These are phyloP conservation scores for Squalus acanthias DNA, from an alignment of 2,797 vertebrate genomes.

Conservation along the genomic window DNA sequence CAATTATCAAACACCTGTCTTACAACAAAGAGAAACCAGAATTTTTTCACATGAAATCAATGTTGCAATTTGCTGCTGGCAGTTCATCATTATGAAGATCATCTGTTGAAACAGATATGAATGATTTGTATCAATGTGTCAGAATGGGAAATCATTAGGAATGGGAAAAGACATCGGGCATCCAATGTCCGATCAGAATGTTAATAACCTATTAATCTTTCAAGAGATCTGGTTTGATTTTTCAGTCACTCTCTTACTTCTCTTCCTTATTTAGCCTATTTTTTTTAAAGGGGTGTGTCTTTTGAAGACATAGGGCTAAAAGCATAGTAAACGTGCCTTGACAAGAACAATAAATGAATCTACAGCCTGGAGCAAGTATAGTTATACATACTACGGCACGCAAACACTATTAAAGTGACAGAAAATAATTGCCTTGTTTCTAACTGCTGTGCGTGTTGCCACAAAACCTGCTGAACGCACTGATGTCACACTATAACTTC, in stretches of 20 bases:
- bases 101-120: background rate
- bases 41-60: too few species aligned
- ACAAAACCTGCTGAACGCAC: background rate
- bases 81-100: background rate
- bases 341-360: slow-evolving; percentile 19
- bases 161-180: background rate
- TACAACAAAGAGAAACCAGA: background rate
- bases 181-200: background rate
- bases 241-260: background rate
- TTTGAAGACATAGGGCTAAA: background rate
- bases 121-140: background rate
- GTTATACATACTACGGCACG: background rate
- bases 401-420: slow-evolving; percentile 14
- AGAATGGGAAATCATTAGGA: background rate
- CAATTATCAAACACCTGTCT: background rate
- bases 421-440: background rate
- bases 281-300: background rate
- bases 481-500: background rate
- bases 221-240: background rate
- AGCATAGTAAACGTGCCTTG: slow-evolving; percentile 4
- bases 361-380: slow-evolving; percentile 14
- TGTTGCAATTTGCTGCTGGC: background rate
- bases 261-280: background rate
- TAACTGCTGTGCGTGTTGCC: background rate
- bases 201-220: background rate